phyloP scores from a whole-genome alignment of 2,797 vertebrate genomes.

The Loriculus beryllinus region DNA sequence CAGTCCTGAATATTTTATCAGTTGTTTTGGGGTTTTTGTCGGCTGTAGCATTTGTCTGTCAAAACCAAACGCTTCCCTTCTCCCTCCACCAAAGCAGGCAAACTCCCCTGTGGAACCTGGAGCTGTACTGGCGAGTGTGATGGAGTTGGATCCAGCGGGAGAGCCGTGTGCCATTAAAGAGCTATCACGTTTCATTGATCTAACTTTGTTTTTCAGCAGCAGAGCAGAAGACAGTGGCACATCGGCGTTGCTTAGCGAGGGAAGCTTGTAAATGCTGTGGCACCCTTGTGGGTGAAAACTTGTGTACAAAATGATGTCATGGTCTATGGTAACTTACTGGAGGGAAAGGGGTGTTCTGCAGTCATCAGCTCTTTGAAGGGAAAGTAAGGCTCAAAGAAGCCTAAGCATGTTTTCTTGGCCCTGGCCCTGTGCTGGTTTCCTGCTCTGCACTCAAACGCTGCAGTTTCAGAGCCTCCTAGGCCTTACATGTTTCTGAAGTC shows the following conservation, averaged over 20 bases:
- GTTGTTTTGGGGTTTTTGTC: not conserved
- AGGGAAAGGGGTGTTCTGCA: not conserved
- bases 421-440: not conserved
- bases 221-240: not conserved
- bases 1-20: not conserved
- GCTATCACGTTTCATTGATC: not conserved
- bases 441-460: not conserved
- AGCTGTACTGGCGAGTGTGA: not conserved
- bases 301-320: not conserved
- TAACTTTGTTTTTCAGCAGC: not conserved
- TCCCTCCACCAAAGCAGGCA: not conserved
- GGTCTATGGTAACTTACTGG: not conserved
- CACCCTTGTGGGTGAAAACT: not conserved
- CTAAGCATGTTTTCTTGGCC: slow-evolving; percentile 1
- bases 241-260: not conserved
- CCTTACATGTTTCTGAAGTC: not conserved
- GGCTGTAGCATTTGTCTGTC: not conserved
- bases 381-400: not conserved
- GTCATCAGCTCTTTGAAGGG: not conserved
- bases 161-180: not conserved
- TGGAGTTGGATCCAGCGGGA: not conserved
- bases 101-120: not conserved
- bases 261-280: not conserved
- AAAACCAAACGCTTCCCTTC: not conserved
- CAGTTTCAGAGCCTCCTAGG: not conserved